These are phyloP conservation scores for Notoglanidium macrostoma DNA, from an alignment of 2,797 vertebrate species.

Conservation along the genomic window DNA sequence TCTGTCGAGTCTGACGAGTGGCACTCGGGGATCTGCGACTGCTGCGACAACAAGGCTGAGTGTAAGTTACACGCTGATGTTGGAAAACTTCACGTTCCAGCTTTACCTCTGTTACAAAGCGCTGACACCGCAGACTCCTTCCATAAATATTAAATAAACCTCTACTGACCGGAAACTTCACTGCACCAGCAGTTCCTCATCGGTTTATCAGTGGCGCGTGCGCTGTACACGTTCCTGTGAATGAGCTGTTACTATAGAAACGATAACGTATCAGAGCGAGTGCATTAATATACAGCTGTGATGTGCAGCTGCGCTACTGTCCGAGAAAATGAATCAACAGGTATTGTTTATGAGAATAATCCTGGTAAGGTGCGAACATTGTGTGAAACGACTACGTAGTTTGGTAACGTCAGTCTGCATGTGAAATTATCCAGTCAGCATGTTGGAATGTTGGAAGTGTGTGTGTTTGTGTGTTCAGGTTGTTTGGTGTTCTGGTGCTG, in stretches of 20 bases:
- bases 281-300: not conserved
- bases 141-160: too few relatives aligned
- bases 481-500: constrained; percentile 72
- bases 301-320: not conserved
- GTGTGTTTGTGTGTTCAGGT: constrained; percentile 45
- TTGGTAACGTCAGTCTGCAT: not conserved
- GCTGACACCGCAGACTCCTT: too few relatives aligned
- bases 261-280: not conserved
- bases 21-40: constrained; percentile 53
- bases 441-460: constrained; percentile 11
- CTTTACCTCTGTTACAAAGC: too few relatives aligned
- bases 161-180: not conserved
- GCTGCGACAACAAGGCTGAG: constrained; percentile 48
- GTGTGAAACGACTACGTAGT: not conserved
- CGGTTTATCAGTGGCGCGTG: too few relatives aligned
- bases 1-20: constrained; percentile 50
- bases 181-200: too few relatives aligned
- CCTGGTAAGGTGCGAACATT: not conserved
- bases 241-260: not conserved
- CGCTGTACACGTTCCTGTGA: not conserved
- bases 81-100: not conserved
- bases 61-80: constrained; percentile 49
- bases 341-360: not conserved
- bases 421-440: not conserved
- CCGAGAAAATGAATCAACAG: not conserved